Evolutionary conservation across 2,113 vertebrate genomes (phyloP).

Genomic region (Lampris incognitus): DNA sequence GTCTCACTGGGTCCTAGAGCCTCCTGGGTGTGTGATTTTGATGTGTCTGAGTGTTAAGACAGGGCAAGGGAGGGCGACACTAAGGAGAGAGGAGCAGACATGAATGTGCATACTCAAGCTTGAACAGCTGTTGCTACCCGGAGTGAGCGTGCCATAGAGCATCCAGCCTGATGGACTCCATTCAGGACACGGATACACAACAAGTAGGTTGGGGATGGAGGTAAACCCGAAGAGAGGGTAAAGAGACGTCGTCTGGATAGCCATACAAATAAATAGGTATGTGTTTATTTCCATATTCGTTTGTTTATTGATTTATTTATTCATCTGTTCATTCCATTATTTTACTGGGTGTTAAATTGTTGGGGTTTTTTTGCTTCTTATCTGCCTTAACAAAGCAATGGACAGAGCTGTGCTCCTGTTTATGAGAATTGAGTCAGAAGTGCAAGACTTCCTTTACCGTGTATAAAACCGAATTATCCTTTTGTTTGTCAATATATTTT

Average conservation of each 20-base stretch:
- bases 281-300: no score
- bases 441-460: constrained; percentile 4
- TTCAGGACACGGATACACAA: constrained; percentile 44
- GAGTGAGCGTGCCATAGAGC: constrained; percentile 21
- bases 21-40: constrained; percentile 46
- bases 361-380: no score
- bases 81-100: neutral
- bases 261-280: no score
- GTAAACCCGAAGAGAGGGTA: constrained; percentile 26
- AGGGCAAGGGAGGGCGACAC: constrained; percentile 9
- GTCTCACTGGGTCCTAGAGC: constrained; percentile 81
- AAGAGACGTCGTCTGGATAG: neutral
- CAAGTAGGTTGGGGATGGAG: constrained; percentile 27
- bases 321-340: no score
- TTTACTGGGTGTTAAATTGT: no score
- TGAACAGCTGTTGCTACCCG: constrained; percentile 28
- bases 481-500: no score
- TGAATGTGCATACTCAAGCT: constrained; percentile 6
- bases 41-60: constrained; percentile 12
- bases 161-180: constrained; percentile 70
- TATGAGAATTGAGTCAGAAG: neutral
- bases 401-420: constrained; percentile 9
- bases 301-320: no score
- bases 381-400: constrained; percentile 3
- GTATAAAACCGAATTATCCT: neutral